Percentiles rank a stretch among this genome's conserved stretches.
Conservation (phyloP, 2,797 vertebrate species). For the Typhlichthys subterraneus region DNA sequence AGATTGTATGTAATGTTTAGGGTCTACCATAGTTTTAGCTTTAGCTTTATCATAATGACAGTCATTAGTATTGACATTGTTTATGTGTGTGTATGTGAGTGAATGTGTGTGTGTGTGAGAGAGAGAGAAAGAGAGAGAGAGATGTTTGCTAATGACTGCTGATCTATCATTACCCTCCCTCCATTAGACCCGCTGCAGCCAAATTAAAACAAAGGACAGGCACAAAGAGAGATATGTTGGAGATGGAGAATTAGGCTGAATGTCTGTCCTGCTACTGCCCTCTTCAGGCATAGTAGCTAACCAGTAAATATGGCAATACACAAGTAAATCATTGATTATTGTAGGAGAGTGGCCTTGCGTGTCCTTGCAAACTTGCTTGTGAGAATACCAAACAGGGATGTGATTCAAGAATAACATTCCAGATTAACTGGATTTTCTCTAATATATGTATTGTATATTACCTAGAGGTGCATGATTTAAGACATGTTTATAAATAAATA, state of each 20-base stretch:
- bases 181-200: conserved; percentile 33
- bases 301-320: conserved; percentile 1
- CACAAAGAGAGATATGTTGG: conserved; percentile 24
- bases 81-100: conserved; percentile 15
- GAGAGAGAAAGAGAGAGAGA: background rate
- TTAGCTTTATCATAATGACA: conserved; percentile 13
- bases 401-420: no score
- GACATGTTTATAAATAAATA: no score
- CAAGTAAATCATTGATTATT: background rate
- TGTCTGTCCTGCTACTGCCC: conserved; percentile 58
- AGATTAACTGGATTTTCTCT: no score
- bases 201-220: conserved; percentile 55
- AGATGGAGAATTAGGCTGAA: conserved; percentile 13
- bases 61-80: background rate
- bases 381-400: no score
- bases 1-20: conserved; percentile 20
- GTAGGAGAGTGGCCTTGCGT: no score
- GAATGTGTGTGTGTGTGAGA: background rate
- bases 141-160: conserved; percentile 40
- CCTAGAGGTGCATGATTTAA: no score
- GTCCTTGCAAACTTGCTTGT: no score
- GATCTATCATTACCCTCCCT: conserved; percentile 48
- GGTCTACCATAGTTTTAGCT: conserved; percentile 12
- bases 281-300: conserved; percentile 54
- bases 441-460: no score